A percentile compares a stretch with the other conserved stretches of the same genome.
phyloP scores from a whole-genome alignment of 2,113 vertebrate genomes.

The Tapirus terrestris region DNA sequence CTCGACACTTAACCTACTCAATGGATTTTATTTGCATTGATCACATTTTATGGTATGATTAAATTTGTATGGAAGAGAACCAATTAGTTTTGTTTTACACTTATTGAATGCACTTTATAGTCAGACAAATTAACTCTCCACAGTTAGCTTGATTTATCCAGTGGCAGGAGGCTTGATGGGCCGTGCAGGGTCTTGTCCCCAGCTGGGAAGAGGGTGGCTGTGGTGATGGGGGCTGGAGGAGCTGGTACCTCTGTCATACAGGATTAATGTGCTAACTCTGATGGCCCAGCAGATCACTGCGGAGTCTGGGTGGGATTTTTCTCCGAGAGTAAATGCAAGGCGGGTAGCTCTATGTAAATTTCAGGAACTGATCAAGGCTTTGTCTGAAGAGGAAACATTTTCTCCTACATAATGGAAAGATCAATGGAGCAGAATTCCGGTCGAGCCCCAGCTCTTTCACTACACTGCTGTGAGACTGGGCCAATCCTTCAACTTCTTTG shows the following conservation, averaged over 20 bases:
- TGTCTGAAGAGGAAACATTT: not conserved
- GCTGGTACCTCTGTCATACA: not conserved
- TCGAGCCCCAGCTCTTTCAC: not conserved
- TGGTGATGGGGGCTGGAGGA: not conserved
- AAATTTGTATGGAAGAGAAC: constrained; percentile 89
- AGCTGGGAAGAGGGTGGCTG: constrained; percentile 56
- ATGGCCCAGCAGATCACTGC: fast-evolving
- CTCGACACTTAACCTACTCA: constrained; percentile 84
- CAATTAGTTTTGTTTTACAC: constrained; percentile 91
- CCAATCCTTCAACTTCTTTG: not conserved
- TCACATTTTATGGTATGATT: constrained; percentile 90
- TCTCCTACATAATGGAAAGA: not conserved
- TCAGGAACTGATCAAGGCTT: not conserved
- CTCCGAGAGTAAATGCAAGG: not conserved
- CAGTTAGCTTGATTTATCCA: constrained; percentile 87
- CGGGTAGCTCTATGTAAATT: not conserved
- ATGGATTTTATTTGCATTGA: constrained; percentile 89
- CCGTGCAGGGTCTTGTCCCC: constrained; percentile 57
- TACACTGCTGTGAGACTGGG: not conserved
- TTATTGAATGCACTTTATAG: constrained; percentile 89
- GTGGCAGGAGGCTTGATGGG: constrained; percentile 74
- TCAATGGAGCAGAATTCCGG: not conserved
- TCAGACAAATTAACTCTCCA: constrained; percentile 88
- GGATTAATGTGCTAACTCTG: not conserved
- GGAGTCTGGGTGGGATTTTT: not conserved